Percentiles rank a stretch among this genome's conserved stretches.
These are phyloP conservation scores for Rhingia campestris DNA, from an alignment of 2,888 invertebrate genomes.

Conservation along the genomic window DNA sequence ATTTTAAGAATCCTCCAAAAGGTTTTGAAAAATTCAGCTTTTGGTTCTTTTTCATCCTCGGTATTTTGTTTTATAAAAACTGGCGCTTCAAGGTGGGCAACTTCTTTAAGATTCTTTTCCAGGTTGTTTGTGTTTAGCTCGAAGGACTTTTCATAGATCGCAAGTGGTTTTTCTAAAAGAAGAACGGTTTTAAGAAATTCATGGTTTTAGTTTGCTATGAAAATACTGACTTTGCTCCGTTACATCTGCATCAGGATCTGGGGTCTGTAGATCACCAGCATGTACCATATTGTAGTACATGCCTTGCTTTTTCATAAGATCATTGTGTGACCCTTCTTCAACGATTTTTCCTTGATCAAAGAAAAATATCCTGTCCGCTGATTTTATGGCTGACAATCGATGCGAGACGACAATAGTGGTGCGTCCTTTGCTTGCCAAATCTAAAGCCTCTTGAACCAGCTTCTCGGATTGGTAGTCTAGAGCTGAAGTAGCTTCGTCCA, in stretches of 20 bases:
- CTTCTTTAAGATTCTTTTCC: conserved; percentile 80
- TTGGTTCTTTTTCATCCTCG: conserved; percentile 77
- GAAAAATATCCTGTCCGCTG: conserved; percentile 88
- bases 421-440: conserved; percentile 88
- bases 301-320: conserved; percentile 86
- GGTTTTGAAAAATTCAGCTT: conserved; percentile 78
- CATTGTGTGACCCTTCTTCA: conserved; percentile 90
- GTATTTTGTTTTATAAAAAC: conserved; percentile 64
- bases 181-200: neutral
- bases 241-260: conserved; percentile 75
- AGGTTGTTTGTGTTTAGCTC: conserved; percentile 80
- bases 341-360: conserved; percentile 88
- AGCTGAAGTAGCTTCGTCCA: conserved; percentile 94
- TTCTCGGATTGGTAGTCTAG: conserved; percentile 92
- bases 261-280: conserved; percentile 79
- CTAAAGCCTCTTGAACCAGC: conserved; percentile 91
- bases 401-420: conserved; percentile 91
- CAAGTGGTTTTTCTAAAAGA: conserved; percentile 78
- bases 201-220: neutral
- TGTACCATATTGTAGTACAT: conserved; percentile 88
- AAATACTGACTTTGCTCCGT: conserved; percentile 78
- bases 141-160: conserved; percentile 81
- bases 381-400: conserved; percentile 87
- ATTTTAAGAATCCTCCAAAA: conserved; percentile 85
- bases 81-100: conserved; percentile 78